phyloP scores from a whole-genome alignment of 2,113 vertebrate genomes.

The Cyprinus carpio region DNA sequence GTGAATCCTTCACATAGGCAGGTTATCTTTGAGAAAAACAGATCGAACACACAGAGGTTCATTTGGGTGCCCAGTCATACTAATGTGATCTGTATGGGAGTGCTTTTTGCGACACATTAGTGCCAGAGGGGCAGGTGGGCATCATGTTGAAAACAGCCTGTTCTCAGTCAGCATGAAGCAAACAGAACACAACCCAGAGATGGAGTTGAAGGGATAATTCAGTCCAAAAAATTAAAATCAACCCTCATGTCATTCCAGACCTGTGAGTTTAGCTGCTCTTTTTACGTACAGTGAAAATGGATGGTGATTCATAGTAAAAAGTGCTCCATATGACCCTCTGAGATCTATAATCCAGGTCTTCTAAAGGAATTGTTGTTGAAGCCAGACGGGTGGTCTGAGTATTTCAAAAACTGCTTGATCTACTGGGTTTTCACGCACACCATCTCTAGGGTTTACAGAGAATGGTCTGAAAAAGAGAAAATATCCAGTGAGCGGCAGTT shows the following conservation, averaged over 20 bases:
- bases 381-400: too few species aligned
- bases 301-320: not conserved
- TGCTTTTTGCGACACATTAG: conserved; percentile 39
- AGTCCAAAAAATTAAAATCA: not conserved
- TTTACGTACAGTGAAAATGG: not conserved
- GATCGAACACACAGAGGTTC: conserved; percentile 2
- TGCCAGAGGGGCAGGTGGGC: conserved; percentile 28
- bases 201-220: not conserved
- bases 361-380: too few species aligned
- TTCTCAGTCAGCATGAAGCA: not conserved
- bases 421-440: too few species aligned
- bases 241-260: not conserved
- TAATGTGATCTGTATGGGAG: conserved; percentile 38
- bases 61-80: not conserved
- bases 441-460: too few species aligned
- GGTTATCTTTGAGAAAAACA: not conserved
- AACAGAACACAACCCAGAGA: not conserved
- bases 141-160: conserved; percentile 34
- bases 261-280: not conserved
- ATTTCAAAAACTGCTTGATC: too few species aligned
- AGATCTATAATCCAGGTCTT: not conserved
- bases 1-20: conserved; percentile 3
- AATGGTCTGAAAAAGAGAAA: too few species aligned
- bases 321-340: too few species aligned
- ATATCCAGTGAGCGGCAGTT: too few species aligned